These are phyloP conservation scores for Zenarchopterus dispar DNA, from an alignment of 2,797 vertebrate species.

Conservation along the genomic window DNA sequence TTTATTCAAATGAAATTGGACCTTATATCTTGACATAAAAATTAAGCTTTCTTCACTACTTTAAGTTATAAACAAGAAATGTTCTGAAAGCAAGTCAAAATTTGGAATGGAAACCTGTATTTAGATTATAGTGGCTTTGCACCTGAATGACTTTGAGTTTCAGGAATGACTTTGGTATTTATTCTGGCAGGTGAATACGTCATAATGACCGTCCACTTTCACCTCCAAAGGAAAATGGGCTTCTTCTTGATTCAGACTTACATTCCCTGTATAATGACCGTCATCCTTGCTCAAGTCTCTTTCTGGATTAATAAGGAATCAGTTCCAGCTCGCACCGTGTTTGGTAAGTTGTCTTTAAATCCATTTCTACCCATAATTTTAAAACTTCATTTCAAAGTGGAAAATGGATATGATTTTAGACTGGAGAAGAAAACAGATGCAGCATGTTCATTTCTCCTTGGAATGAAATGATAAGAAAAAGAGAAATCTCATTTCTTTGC, in stretches of 20 bases:
- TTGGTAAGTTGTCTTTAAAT: conserved; percentile 83
- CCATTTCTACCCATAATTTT: conserved; percentile 6
- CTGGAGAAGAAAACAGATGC: not conserved
- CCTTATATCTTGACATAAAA: not conserved
- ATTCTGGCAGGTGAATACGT: conserved; percentile 90
- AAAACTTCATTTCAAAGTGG: not conserved
- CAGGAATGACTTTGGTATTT: not conserved
- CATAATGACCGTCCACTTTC: conserved; percentile 98
- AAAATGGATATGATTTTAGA: not conserved
- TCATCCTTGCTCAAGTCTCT: conserved; percentile 95
- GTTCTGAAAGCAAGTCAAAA: no score
- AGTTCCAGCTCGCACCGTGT: conserved; percentile 94
- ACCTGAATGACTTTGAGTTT: not conserved
- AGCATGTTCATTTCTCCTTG: conserved; percentile 5
- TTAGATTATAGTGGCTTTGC: not conserved
- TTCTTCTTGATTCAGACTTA: conserved; percentile 98
- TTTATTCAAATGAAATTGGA: not conserved
- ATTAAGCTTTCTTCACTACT: not conserved
- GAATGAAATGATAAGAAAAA: conserved; percentile 9
- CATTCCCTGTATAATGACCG: conserved; percentile 97
- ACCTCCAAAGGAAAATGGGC: conserved; percentile 93
- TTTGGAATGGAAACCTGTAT: no score
- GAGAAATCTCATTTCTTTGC: conserved; percentile 11
- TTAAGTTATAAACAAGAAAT: no score
- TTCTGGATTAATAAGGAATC: conserved; percentile 99